Percentiles rank a stretch among this genome's conserved stretches.
Conservation (phyloP, 30 jellyfish, hydroid and myxozoan genomes). For the Catostylus mosaicus region DNA sequence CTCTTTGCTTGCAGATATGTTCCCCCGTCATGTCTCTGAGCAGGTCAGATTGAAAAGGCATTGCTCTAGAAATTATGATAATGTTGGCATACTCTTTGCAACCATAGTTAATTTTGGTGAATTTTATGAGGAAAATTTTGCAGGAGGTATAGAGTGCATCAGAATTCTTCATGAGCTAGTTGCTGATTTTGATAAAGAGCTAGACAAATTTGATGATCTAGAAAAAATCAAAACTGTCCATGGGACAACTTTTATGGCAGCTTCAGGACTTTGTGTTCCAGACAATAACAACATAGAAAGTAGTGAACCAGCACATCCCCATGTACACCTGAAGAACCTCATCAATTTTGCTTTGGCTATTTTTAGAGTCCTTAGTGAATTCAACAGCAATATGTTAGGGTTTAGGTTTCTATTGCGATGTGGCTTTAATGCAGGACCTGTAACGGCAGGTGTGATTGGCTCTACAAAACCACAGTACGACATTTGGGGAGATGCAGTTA, state of each 20-base stretch:
- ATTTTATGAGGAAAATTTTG: constrained; percentile 95
- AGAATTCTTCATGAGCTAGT: constrained; percentile 96
- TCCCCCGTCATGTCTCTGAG: constrained; percentile 99
- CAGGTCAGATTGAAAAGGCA: constrained; percentile 88
- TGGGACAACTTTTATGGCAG: constrained; percentile 99
- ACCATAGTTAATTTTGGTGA: constrained; percentile 95
- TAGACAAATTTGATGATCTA: constrained; percentile 90
- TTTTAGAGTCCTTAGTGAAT: constrained; percentile 87
- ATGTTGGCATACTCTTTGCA: constrained; percentile 97
- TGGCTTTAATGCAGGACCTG: constrained; percentile 99
- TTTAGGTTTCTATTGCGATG: constrained; percentile 86
- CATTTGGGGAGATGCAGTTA: constrained; percentile 99
- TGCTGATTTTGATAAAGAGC: constrained; percentile 97
- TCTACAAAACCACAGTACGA: constrained; percentile 99
- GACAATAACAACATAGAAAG: constrained; percentile 29
- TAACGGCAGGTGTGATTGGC: constrained; percentile 99
- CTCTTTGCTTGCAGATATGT: constrained; percentile 93
- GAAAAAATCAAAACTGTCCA: constrained; percentile 98
- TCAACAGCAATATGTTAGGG: constrained; percentile 96
- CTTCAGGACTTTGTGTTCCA: constrained; percentile 88
- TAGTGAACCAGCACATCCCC: constrained; percentile 56
- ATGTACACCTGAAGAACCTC: constrained; percentile 81
- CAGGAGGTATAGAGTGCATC: constrained; percentile 98
- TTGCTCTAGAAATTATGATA: constrained; percentile 95
- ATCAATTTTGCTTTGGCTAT: constrained; percentile 87